Evolutionary conservation across 2,113 vertebrate genomes (phyloP).

Genomic region (Platanista minor): DNA sequence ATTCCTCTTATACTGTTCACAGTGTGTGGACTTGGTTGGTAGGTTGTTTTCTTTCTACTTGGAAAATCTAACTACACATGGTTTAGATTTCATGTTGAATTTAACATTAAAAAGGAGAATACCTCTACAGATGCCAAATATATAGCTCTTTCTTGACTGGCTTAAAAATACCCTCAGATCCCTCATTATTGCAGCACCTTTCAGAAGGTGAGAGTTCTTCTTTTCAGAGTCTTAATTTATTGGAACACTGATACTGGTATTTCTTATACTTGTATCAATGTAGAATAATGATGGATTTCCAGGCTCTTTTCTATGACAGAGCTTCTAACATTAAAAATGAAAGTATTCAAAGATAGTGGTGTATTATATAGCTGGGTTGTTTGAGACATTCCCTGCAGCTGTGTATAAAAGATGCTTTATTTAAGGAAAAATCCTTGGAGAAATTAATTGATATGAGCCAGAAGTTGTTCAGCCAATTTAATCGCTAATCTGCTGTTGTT

Average conservation of each 20-base stretch:
- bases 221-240: not conserved
- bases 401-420: slow-evolving; percentile 35
- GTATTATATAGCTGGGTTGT: not conserved
- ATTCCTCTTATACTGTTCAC: not conserved
- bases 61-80: not conserved
- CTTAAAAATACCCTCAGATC: not conserved
- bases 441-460: slow-evolving; percentile 60
- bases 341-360: not conserved
- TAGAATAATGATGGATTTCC: not conserved
- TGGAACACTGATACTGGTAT: not conserved
- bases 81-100: not conserved
- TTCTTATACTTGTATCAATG: not conserved
- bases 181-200: not conserved
- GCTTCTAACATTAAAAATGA: not conserved
- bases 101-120: not conserved
- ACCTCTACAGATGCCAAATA: not conserved
- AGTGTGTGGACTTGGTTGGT: not conserved
- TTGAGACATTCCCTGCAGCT: slow-evolving; percentile 7
- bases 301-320: not conserved
- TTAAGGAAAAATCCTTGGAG: slow-evolving; percentile 47
- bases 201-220: not conserved
- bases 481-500: slow-evolving; percentile 54
- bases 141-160: not conserved
- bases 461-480: slow-evolving; percentile 55
- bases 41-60: not conserved